A percentile compares a stretch with the other conserved stretches of the same genome.
phyloP scores from a whole-genome alignment of 1,140 invertebrate species.

The Zeugodacus cucurbitae region DNA sequence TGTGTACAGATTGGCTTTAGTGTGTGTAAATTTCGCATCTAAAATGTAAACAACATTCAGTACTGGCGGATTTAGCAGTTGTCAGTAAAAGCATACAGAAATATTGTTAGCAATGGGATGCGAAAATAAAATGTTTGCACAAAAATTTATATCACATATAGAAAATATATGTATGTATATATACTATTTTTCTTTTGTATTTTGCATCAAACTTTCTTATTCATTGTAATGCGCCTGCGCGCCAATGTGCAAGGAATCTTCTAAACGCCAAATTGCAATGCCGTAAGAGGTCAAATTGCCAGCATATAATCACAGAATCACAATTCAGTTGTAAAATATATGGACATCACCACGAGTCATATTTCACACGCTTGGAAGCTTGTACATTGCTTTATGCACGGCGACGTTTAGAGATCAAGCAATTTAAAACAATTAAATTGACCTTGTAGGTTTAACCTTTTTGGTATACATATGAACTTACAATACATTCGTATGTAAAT shows the following conservation, averaged over 20 bases:
- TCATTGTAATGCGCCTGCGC: too few relatives aligned
- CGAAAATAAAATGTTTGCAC: background rate
- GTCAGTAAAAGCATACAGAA: background rate
- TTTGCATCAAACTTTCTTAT: too few relatives aligned
- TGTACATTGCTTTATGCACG: background rate
- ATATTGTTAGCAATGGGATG: background rate
- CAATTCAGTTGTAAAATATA: background rate
- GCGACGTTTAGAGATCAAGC: too few relatives aligned
- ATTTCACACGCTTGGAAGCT: background rate
- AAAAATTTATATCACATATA: background rate
- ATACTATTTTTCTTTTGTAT: too few relatives aligned
- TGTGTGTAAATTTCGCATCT: background rate
- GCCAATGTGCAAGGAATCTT: too few relatives aligned
- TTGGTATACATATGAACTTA: too few relatives aligned
- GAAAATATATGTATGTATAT: background rate
- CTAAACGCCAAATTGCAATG: too few relatives aligned
- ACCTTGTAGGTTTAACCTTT: too few relatives aligned
- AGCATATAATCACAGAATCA: background rate
- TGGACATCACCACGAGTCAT: background rate
- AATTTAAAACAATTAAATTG: too few relatives aligned
- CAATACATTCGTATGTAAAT: too few relatives aligned
- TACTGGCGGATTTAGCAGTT: background rate
- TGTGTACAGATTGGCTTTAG: background rate
- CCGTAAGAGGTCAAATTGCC: background rate
- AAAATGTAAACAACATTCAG: background rate